Evolutionary conservation across 1,140 invertebrate species (phyloP).

Genomic region (Drosophila elegans): DNA sequence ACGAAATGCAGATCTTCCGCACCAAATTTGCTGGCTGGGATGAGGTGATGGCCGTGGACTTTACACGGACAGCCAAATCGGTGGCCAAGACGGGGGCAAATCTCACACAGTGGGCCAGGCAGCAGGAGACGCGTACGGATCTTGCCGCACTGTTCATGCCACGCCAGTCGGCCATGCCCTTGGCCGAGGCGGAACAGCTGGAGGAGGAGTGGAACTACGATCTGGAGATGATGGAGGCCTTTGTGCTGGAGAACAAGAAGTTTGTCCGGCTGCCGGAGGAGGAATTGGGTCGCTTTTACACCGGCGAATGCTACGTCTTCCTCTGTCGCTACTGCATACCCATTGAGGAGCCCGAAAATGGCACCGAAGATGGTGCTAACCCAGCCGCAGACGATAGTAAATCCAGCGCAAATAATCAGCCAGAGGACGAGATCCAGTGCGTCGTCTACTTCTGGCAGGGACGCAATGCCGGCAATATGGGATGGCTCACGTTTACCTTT

Average conservation of each 20-base stretch:
- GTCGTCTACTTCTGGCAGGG: constrained; percentile 99
- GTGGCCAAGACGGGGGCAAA: constrained; percentile 98
- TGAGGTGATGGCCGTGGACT: constrained; percentile 99
- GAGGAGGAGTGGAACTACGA: constrained; percentile 98
- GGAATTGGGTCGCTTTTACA: constrained; percentile 97
- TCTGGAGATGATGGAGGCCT: constrained; percentile 98
- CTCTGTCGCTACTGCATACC: constrained; percentile 97
- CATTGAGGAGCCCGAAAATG: constrained; percentile 68
- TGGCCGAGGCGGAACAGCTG: constrained; percentile 94
- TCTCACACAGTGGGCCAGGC: constrained; percentile 95
- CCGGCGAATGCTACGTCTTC: constrained; percentile 99
- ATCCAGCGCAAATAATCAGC: constrained; percentile 78
- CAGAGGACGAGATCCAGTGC: constrained; percentile 96
- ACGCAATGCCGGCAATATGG: constrained; percentile 98
- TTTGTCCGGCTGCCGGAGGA: constrained; percentile 98
- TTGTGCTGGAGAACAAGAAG: constrained; percentile 98
- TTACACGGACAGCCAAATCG: constrained; percentile 98
- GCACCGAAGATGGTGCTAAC: constrained; percentile 12
- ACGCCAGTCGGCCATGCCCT: constrained; percentile 94
- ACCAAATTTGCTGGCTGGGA: constrained; percentile 99
- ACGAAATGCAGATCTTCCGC: constrained; percentile 96
- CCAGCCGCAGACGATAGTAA: constrained; percentile 30
- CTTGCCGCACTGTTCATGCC: constrained; percentile 98
- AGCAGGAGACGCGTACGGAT: constrained; percentile 96
- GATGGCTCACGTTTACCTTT: constrained; percentile 99